These are phyloP conservation scores for Diploscapter pachys DNA, from an alignment of 1,140 invertebrate species.

Conservation along the genomic window DNA sequence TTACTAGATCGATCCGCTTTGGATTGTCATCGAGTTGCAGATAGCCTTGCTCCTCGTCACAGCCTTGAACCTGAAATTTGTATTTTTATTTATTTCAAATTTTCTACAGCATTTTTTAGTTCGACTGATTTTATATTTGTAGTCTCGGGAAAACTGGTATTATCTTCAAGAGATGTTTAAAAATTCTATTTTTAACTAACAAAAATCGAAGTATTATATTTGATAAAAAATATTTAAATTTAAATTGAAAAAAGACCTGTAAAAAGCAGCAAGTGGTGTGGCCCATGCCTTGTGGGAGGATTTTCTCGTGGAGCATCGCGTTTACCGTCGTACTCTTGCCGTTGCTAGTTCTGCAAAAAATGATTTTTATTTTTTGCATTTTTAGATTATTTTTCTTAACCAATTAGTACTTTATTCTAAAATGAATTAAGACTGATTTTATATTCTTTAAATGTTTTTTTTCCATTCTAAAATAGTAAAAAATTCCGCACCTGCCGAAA, in stretches of 20 bases:
- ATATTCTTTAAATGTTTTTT: too few species aligned
- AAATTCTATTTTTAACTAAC: too few species aligned
- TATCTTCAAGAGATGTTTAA: not conserved
- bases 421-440: too few species aligned
- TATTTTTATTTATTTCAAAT: constrained; percentile 50
- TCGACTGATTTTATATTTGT: too few species aligned
- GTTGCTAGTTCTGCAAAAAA: constrained; percentile 81
- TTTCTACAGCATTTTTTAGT: not conserved
- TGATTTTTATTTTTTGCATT: not conserved
- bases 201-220: too few species aligned
- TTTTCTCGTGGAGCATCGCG: constrained; percentile 94
- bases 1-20: constrained; percentile 66
- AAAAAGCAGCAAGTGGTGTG: constrained; percentile 99
- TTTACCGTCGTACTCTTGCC: constrained; percentile 99
- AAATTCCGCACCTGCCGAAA: constrained; percentile 63
- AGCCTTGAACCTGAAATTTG: constrained; percentile 44
- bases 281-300: constrained; percentile 94
- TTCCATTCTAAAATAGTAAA: too few species aligned
- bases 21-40: constrained; percentile 76
- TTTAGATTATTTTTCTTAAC: not conserved
- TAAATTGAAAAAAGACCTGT: constrained; percentile 75
- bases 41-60: constrained; percentile 67
- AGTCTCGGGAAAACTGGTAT: too few species aligned
- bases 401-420: too few species aligned
- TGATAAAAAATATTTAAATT: too few species aligned